Base-by-base conservation (phyloP, 2,113 vertebrate genomes). In the Cinclus cinclus region DNA sequence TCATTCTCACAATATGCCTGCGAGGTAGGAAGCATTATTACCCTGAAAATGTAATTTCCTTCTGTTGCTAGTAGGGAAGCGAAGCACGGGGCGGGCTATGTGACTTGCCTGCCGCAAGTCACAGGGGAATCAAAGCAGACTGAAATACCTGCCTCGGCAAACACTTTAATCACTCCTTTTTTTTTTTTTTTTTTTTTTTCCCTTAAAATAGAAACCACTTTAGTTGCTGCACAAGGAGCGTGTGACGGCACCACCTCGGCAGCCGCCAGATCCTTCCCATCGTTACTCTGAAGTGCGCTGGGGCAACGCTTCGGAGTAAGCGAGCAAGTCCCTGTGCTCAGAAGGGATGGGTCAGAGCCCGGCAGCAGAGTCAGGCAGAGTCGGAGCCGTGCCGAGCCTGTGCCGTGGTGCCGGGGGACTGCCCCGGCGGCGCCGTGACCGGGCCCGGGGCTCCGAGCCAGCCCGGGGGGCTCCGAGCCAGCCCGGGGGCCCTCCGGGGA, bases 131-230 rank as follows among this genome's bases (percentile, higher is more conserved):
- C 41, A 70, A 65, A 82, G 80, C 73, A 84, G 90, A 77, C 92
- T 68, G 64, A 89, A 89, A 89, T 65, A 84, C 92, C 90, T 95
- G 92, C 90, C 94, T 62, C 44, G 87, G 87, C 93, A 92, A 96
- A 95, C 74, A 83, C 87, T 91, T 89, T 58, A 83, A 81, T 94
- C 92, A n/a, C 81, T 80, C 87, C 80, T 94, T 85, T 59, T n/a
- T n/a, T n/a, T n/a, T n/a, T n/a, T n/a, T 55, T 77, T 89, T 89
- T 81, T 20, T 80, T 83, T 83, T 94, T 85, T 59, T 50, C 73
- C 84, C 92, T 82, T 21, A 91, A 92, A 94, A 94, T 92, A 95
- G 95, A 78, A 74, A 30, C 8, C 4, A 6, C 52, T 94, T 31
- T 27, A 73, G 59, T 53, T 46, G 73, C 83, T 47, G 4, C n/a